Evolutionary conservation across 2,113 vertebrate species (phyloP), one percentile per base, ranked within the genome.

Genomic region (Orthonyx spaldingii): DNA sequence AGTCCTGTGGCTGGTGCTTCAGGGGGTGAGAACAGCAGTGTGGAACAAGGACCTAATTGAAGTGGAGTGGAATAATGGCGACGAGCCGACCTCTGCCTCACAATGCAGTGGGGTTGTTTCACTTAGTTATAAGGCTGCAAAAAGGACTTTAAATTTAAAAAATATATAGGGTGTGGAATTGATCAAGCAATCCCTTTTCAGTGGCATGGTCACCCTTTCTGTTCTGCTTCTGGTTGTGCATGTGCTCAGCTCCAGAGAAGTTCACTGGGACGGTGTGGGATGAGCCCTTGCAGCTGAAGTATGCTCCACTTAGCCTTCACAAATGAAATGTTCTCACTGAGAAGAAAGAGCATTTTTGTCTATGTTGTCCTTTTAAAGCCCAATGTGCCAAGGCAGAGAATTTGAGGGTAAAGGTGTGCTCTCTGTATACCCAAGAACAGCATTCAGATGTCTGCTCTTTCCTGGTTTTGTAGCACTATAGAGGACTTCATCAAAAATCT

Each of bases 31-130:
- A 84, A 74, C 26, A 39, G 79, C n/a, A 55, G 44, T 55, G 70
- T 64, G 80, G 90, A 89, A 50, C 63, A 86, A 87, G 79, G 70
- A 84, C 66, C 92, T 96, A 75, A 96, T 75, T 95, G 87, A 96
- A 94, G 87, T 44, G 77, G 63, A 80, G 75, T 50, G 75, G 60
- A 72, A 68, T 74, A 80, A 71, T 66, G 52, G 37, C 56, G 76
- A 63, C 0, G 2, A 78, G 18, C 32, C 27, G 56, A 65, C 49
- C 78, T 86, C 41, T 46, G 35, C 82, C 69, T 56, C 15, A 65
- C 68, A 46, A 4, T 24, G 42, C 74, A 84, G 32, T 30, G 71
- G 3, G 56, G 50, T 87, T 71, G 55, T 65, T 89, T 93, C 26
- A 7, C 61, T 89, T 53, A 42, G 37, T 19, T 82, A 46, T 59